Conservation (phyloP, 2,888 invertebrate species). For the Platycnemis pennipes region DNA sequence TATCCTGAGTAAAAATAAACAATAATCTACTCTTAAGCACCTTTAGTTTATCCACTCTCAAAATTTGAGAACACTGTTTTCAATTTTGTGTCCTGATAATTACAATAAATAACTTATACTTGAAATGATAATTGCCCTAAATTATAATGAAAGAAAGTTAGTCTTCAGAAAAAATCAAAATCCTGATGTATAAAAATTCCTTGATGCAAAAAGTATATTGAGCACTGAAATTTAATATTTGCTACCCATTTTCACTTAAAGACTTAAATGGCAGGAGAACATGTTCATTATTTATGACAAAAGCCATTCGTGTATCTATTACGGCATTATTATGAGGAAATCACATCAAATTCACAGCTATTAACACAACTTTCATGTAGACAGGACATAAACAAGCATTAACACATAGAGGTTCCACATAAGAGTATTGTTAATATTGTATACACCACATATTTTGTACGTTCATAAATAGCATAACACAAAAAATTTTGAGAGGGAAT, state of each 20-base stretch:
- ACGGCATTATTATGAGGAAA: background rate
- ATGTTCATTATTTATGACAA: background rate
- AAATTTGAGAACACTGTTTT: background rate
- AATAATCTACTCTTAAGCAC: background rate
- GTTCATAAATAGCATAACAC: background rate
- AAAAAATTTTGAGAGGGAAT: background rate
- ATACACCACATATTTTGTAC: background rate
- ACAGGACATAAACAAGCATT: background rate
- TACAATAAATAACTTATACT: background rate
- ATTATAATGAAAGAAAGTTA: no score
- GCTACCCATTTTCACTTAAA: no score
- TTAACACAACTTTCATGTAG: background rate
- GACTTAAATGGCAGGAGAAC: no score
- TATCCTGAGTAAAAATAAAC: constrained; percentile 1
- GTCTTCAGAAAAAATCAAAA: no score
- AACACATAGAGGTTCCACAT: background rate
- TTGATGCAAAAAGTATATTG: no score
- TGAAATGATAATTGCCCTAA: no score
- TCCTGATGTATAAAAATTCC: no score
- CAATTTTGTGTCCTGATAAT: background rate
- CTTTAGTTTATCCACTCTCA: background rate
- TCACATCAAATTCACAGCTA: background rate
- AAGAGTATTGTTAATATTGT: background rate
- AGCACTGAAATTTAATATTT: no score
- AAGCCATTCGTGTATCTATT: background rate